phyloP scores from a whole-genome alignment of 2,113 vertebrate species.

The Pampusana beccarii region DNA sequence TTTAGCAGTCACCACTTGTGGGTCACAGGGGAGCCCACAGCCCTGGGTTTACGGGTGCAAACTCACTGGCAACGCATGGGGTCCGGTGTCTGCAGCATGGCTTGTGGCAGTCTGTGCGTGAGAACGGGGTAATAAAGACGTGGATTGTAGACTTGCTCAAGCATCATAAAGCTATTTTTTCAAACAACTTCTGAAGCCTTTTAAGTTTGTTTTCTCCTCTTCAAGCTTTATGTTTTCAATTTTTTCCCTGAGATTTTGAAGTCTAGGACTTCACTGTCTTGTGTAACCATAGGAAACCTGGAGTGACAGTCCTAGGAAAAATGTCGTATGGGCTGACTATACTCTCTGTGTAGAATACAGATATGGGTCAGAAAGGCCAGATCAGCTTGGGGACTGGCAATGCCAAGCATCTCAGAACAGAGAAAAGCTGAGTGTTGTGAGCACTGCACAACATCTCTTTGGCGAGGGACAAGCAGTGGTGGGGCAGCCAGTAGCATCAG shows the following conservation, averaged over 20 bases:
- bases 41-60: not conserved
- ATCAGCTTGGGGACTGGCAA: not conserved
- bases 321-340: not conserved
- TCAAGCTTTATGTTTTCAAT: not conserved
- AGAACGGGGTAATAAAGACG: not conserved
- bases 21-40: not conserved
- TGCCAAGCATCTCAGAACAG: not conserved
- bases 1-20: not conserved
- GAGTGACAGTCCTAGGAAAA: not conserved
- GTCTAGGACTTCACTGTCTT: not conserved
- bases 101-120: fast-evolving
- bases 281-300: not conserved
- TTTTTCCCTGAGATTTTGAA: not conserved
- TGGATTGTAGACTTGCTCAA: not conserved
- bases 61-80: not conserved
- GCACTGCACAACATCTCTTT: not conserved
- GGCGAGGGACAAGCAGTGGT: not conserved
- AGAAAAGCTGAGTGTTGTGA: not conserved
- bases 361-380: not conserved
- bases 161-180: not conserved
- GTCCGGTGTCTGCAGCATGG: fast-evolving
- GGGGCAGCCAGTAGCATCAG: not conserved
- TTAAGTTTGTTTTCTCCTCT: not conserved
- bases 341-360: not conserved
- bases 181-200: not conserved